Evolutionary conservation across 2,797 vertebrate species (phyloP).

Genomic region (Clarias pachynema): DNA sequence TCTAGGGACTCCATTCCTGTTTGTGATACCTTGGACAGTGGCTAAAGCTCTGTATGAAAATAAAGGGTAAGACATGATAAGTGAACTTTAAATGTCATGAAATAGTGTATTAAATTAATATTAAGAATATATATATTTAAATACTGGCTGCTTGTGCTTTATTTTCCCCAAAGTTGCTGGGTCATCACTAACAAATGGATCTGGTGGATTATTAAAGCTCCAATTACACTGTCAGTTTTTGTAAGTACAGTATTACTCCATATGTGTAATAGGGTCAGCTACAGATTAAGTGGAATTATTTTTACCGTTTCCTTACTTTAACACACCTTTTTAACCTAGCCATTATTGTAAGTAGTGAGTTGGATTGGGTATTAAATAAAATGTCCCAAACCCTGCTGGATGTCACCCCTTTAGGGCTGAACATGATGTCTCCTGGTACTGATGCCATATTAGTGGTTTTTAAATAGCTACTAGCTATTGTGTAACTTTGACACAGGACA

Average conservation of each 20-base stretch:
- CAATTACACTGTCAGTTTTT: constrained; percentile 82
- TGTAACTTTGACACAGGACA: not conserved
- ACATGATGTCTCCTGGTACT: not conserved
- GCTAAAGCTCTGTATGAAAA: constrained; percentile 77
- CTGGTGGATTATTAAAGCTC: constrained; percentile 95
- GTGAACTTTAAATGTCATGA: not conserved
- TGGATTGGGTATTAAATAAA: not conserved
- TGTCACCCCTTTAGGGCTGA: not conserved
- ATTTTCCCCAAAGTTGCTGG: constrained; percentile 84
- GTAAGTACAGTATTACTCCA: constrained; percentile 79
- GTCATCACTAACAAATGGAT: constrained; percentile 79
- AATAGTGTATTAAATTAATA: not conserved
- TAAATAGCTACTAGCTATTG: not conserved
- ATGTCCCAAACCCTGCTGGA: not conserved
- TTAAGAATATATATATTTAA: not conserved
- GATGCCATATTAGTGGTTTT: not conserved
- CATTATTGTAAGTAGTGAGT: not conserved
- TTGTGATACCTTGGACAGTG: constrained; percentile 78
- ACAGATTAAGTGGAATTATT: not conserved
- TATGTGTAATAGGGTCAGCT: not conserved
- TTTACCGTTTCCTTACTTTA: not conserved
- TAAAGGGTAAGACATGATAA: constrained; percentile 67
- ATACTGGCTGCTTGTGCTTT: not conserved
- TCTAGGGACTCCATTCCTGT: constrained; percentile 77
- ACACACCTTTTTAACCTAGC: not conserved